Evolutionary conservation across 2,888 invertebrate genomes (phyloP).

Genomic region (Allygus modestus): DNA sequence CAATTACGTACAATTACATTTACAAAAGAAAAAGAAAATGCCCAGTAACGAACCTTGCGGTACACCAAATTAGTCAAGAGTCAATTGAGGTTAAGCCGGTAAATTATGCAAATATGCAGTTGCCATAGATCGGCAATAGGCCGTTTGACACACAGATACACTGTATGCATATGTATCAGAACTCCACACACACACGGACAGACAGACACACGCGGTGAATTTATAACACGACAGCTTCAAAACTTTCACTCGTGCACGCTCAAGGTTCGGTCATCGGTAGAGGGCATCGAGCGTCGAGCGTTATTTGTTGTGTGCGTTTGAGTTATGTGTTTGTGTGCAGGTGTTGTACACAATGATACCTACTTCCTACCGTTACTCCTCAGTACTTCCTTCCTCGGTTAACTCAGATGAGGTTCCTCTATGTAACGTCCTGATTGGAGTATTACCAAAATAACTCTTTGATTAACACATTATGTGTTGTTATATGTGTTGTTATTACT

Average conservation of each 20-base stretch:
- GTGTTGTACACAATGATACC: not conserved
- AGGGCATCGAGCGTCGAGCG: not conserved
- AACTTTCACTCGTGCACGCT: not conserved
- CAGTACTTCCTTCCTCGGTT: not conserved
- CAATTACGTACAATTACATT: not conserved
- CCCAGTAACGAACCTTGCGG: not conserved
- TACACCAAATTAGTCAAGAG: not conserved
- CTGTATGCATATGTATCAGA: slow-evolving; percentile 1
- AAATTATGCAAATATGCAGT: slow-evolving; percentile 8
- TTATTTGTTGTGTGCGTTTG: not conserved
- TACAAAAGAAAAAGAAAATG: not conserved
- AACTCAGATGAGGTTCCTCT: not conserved
- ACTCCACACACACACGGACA: not conserved
- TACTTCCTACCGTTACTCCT: not conserved
- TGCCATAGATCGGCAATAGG: not conserved
- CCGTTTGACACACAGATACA: not conserved
- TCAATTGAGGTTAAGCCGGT: slow-evolving; percentile 10
- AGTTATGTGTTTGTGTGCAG: not conserved
- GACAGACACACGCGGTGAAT: not conserved
- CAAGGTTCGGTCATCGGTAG: not conserved
- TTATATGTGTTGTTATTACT: no score
- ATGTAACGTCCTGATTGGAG: no score
- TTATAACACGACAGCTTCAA: not conserved
- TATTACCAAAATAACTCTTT: no score
- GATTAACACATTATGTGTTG: no score